Evolutionary conservation across 1,140 invertebrate genomes (phyloP).

Genomic region (Physella acuta): DNA sequence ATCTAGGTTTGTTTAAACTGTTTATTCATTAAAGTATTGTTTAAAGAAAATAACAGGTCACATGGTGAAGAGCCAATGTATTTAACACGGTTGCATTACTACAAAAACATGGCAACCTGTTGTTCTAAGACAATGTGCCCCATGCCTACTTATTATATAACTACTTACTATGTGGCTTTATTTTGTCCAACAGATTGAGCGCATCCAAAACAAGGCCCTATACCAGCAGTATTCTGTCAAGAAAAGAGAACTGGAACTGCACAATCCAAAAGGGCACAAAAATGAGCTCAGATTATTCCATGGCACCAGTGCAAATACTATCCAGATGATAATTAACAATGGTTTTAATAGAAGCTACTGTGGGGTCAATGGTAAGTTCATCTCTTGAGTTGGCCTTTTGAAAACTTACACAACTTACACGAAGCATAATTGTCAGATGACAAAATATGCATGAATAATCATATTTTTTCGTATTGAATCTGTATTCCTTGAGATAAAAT

Average conservation of each 20-base stretch:
- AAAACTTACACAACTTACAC: too few species aligned
- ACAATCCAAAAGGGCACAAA: background rate
- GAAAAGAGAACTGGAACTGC: background rate
- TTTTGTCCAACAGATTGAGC: background rate
- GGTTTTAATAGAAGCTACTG: slow-evolving; percentile 48
- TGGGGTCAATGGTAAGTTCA: slow-evolving; percentile 49
- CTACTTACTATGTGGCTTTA: background rate
- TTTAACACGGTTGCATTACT: too few species aligned
- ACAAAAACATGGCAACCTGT: too few species aligned
- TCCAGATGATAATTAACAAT: slow-evolving; percentile 36
- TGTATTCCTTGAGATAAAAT: too few species aligned
- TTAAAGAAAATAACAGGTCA: too few species aligned
- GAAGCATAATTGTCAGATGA: too few species aligned
- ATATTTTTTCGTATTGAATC: too few species aligned
- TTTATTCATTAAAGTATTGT: too few species aligned
- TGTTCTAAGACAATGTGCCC: too few species aligned
- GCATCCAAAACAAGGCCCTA: background rate
- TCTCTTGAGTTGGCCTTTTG: too few species aligned
- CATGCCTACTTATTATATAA: background rate
- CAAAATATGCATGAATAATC: too few species aligned
- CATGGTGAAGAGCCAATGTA: too few species aligned
- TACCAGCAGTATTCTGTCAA: background rate
- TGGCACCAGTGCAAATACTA: slow-evolving; percentile 32
- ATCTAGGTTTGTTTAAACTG: background rate
- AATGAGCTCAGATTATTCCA: slow-evolving; percentile 34